A percentile compares a stretch with the other conserved stretches of the same genome.
These are phyloP conservation scores for Drosophila sproati DNA, from an alignment of 1,140 invertebrate genomes.

Conservation along the genomic window DNA sequence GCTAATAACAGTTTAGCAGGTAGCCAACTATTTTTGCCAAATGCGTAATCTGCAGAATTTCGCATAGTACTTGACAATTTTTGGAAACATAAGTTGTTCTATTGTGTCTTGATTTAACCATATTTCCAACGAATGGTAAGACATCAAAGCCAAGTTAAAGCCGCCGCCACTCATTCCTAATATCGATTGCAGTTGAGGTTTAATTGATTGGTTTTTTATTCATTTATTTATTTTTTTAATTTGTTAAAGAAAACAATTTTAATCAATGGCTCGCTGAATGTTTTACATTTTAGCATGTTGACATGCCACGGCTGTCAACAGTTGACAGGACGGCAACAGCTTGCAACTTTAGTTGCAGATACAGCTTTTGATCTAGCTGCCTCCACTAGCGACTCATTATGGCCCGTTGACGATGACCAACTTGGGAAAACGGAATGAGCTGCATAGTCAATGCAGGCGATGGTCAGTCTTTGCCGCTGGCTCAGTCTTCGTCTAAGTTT, in stretches of 20 bases:
- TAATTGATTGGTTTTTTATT: not conserved
- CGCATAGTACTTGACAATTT: too few relatives aligned
- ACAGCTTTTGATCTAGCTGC: slow-evolving; percentile 10
- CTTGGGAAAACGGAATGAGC: slow-evolving; percentile 80
- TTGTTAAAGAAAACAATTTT: slow-evolving; percentile 59
- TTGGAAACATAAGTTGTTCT: too few relatives aligned
- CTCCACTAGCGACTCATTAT: slow-evolving; percentile 68
- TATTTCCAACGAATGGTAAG: too few relatives aligned
- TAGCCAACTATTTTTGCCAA: not conserved
- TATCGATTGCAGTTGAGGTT: slow-evolving; percentile 1
- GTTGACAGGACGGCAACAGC: slow-evolving; percentile 57
- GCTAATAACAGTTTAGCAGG: not conserved
- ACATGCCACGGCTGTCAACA: slow-evolving; percentile 81
- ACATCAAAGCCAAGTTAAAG: too few relatives aligned
- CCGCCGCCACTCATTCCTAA: too few relatives aligned
- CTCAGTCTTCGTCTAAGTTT: slow-evolving; percentile 1
- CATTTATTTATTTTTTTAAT: slow-evolving; percentile 29
- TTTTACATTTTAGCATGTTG: slow-evolving; percentile 79
- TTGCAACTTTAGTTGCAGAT: slow-evolving; percentile 18
- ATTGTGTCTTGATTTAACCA: too few relatives aligned
- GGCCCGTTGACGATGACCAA: slow-evolving; percentile 74
- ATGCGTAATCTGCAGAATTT: not conserved
- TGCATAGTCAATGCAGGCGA: slow-evolving; percentile 65
- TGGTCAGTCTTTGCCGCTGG: slow-evolving; percentile 8
- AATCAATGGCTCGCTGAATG: slow-evolving; percentile 73